These are phyloP conservation scores for Odontothrips loti DNA, from an alignment of 2,888 invertebrate genomes.

Conservation along the genomic window DNA sequence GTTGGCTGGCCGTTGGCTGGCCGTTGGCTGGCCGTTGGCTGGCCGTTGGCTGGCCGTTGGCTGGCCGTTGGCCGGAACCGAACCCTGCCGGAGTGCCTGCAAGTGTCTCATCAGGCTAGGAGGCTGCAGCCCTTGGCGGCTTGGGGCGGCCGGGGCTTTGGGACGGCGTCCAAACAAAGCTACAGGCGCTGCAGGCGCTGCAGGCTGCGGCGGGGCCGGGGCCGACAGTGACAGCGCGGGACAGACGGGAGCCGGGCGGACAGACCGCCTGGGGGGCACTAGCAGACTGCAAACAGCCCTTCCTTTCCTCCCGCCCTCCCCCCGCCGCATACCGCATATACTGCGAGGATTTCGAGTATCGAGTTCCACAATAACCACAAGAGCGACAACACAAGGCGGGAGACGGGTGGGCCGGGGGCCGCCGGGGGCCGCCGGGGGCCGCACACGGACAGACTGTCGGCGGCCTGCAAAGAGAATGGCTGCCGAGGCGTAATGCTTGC, in stretches of 20 bases:
- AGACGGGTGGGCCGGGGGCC: not conserved
- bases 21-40: no score
- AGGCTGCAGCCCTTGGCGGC: not conserved
- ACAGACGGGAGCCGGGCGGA: not conserved
- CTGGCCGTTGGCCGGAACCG: no score
- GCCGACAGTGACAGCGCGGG: no score
- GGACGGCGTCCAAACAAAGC: not conserved
- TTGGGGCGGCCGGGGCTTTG: not conserved
- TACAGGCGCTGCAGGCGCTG: no score
- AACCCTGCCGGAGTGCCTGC: no score
- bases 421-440: not conserved
- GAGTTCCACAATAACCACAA: slow-evolving; percentile 1
- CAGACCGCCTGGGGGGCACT: not conserved
- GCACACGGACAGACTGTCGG: not conserved
- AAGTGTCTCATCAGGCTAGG: not conserved
- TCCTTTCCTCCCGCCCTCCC: not conserved
- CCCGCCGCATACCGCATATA: not conserved
- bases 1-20: no score
- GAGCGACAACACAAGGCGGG: not conserved
- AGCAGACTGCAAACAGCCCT: slow-evolving; percentile 6
- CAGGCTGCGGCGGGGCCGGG: no score
- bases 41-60: no score
- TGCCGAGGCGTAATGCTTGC: not conserved
- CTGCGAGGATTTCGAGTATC: slow-evolving; percentile 5
- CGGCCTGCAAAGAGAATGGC: slow-evolving; percentile 11